Evolutionary conservation across 1,140 invertebrate species (phyloP).

Genomic region (Aphaenogaster rudis): DNA sequence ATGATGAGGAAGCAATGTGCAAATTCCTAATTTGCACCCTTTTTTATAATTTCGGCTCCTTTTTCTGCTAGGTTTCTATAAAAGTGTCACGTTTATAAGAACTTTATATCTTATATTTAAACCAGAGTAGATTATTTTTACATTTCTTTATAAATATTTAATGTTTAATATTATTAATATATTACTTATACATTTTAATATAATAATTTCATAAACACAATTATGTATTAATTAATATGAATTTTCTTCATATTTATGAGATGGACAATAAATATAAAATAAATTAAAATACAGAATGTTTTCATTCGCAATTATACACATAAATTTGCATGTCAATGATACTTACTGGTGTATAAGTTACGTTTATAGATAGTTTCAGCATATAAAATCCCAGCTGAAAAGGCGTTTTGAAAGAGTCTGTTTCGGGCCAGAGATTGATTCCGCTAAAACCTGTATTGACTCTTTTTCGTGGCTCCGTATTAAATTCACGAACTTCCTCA

Average conservation of each 20-base stretch:
- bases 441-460: conserved; percentile 75
- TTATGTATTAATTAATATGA: not conserved
- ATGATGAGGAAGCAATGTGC: too few relatives aligned
- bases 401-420: conserved; percentile 78
- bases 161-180: not conserved
- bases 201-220: not conserved
- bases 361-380: conserved; percentile 87
- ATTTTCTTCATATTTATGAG: conserved; percentile 6
- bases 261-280: not conserved
- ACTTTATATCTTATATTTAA: not conserved
- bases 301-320: not conserved
- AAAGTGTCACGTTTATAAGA: not conserved
- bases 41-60: not conserved
- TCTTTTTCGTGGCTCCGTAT: conserved; percentile 77
- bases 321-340: not conserved
- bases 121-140: not conserved
- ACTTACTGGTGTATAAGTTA: conserved; percentile 85
- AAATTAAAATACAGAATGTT: conserved; percentile 9
- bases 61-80: not conserved
- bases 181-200: conserved; percentile 12
- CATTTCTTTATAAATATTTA: not conserved
- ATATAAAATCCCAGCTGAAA: conserved; percentile 89
- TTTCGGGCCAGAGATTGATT: conserved; percentile 57
- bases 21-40: too few relatives aligned
- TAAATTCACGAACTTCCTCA: conserved; percentile 81